These are phyloP conservation scores for Otus sunia DNA, from an alignment of 2,113 vertebrate species.

Conservation along the genomic window DNA sequence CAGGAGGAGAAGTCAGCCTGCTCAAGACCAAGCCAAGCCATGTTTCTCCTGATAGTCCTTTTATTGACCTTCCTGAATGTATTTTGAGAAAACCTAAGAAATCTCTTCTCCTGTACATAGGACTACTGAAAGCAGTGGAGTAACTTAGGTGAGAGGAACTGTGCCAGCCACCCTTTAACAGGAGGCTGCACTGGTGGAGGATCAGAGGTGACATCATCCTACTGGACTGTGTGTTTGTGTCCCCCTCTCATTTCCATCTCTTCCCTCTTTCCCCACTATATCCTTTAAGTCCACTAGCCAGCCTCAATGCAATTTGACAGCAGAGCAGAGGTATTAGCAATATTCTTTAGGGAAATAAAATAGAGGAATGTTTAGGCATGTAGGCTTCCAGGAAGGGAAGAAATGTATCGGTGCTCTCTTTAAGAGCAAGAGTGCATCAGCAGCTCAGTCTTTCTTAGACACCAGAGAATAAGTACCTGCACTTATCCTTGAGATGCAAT, in stretches of 20 bases:
- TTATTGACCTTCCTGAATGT: background rate
- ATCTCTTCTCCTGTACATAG: background rate
- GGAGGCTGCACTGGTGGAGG: background rate
- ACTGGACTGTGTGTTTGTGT: background rate
- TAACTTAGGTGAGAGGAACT: background rate
- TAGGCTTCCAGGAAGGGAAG: constrained; percentile 30
- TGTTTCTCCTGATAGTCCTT: background rate
- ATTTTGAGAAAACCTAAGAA: background rate
- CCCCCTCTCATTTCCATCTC: background rate
- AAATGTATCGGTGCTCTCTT: background rate
- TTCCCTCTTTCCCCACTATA: background rate
- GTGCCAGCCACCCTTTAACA: background rate
- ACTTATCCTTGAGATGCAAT: constrained; percentile 40
- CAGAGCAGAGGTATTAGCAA: background rate
- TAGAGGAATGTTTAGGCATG: background rate
- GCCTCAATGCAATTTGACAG: background rate
- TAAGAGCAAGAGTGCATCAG: constrained; percentile 14
- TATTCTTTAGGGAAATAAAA: background rate
- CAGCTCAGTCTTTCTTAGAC: background rate
- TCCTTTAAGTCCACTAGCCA: background rate
- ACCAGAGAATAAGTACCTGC: constrained; percentile 22
- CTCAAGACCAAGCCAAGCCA: background rate
- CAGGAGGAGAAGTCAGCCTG: background rate
- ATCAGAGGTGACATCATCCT: background rate
- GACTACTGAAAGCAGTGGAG: background rate